Evolutionary conservation across 2,113 vertebrate species (phyloP).

Genomic region (Sylvia atricapilla): DNA sequence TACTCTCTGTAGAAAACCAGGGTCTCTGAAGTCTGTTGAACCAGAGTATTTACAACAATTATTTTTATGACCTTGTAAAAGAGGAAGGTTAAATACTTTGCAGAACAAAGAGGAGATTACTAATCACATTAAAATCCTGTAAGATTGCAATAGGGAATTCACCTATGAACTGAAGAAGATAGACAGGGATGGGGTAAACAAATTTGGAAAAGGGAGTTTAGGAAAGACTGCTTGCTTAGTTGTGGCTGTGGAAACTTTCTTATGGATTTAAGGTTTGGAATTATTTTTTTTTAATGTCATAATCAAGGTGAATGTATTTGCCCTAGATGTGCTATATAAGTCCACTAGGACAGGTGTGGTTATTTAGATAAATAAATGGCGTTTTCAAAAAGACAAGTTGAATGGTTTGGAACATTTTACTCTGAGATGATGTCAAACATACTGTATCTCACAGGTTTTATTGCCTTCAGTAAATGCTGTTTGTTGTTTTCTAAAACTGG

Average conservation of each 20-base stretch:
- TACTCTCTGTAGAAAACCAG: background rate
- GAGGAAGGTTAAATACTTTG: background rate
- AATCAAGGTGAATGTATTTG: background rate
- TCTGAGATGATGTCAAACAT: background rate
- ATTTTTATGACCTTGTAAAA: background rate
- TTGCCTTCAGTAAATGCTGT: background rate
- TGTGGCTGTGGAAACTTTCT: background rate
- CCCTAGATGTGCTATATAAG: accelerated
- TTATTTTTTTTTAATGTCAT: background rate
- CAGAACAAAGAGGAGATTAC: background rate
- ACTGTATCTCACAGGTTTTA: background rate
- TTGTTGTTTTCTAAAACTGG: background rate
- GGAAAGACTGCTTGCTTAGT: background rate
- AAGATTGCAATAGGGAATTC: background rate
- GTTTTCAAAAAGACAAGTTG: background rate
- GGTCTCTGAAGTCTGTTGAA: background rate
- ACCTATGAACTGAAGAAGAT: background rate
- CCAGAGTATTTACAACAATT: background rate
- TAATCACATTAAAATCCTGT: background rate
- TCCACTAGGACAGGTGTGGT: no score
- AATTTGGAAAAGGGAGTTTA: background rate
- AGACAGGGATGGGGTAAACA: background rate
- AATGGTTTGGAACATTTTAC: background rate
- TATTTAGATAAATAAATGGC: background rate
- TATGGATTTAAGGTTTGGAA: background rate